These are phyloP conservation scores for Odontesthes bonariensis DNA, from an alignment of 2,113 vertebrate species.

Conservation along the genomic window DNA sequence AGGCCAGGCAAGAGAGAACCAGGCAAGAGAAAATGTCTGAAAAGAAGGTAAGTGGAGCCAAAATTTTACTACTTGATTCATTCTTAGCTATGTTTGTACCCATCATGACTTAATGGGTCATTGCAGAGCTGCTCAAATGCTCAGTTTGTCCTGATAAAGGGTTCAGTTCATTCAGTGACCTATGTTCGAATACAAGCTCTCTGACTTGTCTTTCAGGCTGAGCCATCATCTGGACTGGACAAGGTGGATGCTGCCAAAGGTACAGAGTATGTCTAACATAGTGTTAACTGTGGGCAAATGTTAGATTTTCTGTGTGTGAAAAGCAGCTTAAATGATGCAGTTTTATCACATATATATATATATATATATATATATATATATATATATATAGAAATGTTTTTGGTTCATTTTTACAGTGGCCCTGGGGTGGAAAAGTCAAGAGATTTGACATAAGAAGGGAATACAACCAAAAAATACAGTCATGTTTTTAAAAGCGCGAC, in stretches of 20 bases:
- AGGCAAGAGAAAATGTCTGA: slow-evolving; percentile 85
- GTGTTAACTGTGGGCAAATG: too few relatives aligned
- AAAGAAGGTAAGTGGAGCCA: slow-evolving; percentile 82
- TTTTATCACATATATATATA: too few relatives aligned
- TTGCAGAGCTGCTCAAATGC: background rate
- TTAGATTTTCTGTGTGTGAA: too few relatives aligned
- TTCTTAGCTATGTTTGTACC: background rate
- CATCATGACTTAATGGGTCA: background rate
- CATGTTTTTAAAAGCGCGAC: too few relatives aligned
- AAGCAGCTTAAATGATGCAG: too few relatives aligned
- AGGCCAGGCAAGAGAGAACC: slow-evolving; percentile 86
- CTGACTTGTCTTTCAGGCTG: slow-evolving; percentile 53
- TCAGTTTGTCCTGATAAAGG: background rate
- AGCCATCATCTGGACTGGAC: slow-evolving; percentile 48
- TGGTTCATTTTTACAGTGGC: too few relatives aligned
- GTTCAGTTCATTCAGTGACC: background rate
- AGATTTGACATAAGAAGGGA: too few relatives aligned
- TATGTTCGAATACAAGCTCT: background rate
- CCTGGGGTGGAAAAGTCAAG: too few relatives aligned
- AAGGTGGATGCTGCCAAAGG: slow-evolving; percentile 83
- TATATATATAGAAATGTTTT: too few relatives aligned
- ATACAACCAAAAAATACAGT: too few relatives aligned
- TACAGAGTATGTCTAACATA: slow-evolving; percentile 56
- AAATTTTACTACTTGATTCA: background rate
- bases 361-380: too few relatives aligned